Conservation (phyloP, 2,888 invertebrate species). For the Neoaliturus tenellus region DNA sequence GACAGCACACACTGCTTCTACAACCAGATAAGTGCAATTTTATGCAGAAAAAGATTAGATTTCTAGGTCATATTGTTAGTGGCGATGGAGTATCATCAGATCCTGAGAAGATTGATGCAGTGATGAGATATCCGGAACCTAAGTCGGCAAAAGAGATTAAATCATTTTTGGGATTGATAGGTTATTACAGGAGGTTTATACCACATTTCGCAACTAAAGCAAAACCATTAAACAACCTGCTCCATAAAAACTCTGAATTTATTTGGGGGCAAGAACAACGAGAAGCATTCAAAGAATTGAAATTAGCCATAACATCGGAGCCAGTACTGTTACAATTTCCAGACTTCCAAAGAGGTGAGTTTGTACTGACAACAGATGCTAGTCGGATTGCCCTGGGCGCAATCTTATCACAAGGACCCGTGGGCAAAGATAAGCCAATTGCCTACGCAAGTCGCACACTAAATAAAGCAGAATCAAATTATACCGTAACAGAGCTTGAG, state of each 20-base stretch:
- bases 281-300: constrained; percentile 58
- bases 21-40: not conserved
- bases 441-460: constrained; percentile 47
- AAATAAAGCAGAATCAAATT: constrained; percentile 53
- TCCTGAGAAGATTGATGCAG: constrained; percentile 1
- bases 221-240: constrained; percentile 51
- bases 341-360: constrained; percentile 53
- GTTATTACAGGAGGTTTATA: constrained; percentile 41
- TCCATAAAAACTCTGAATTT: not conserved
- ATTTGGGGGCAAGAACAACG: constrained; percentile 50
- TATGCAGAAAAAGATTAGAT: not conserved
- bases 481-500: constrained; percentile 47
- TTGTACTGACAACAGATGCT: constrained; percentile 57
- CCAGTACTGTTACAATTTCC: constrained; percentile 48
- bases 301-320: constrained; percentile 43
- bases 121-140: constrained; percentile 9
- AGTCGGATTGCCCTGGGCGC: constrained; percentile 47
- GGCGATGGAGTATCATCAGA: constrained; percentile 29
- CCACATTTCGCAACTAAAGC: constrained; percentile 37
- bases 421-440: constrained; percentile 38
- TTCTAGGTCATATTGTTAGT: constrained; percentile 18
- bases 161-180: constrained; percentile 20
- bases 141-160: constrained; percentile 25
- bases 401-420: constrained; percentile 42
- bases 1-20: not conserved